These are phyloP conservation scores for Carcina quercana DNA, from an alignment of 2,888 invertebrate species.

Conservation along the genomic window DNA sequence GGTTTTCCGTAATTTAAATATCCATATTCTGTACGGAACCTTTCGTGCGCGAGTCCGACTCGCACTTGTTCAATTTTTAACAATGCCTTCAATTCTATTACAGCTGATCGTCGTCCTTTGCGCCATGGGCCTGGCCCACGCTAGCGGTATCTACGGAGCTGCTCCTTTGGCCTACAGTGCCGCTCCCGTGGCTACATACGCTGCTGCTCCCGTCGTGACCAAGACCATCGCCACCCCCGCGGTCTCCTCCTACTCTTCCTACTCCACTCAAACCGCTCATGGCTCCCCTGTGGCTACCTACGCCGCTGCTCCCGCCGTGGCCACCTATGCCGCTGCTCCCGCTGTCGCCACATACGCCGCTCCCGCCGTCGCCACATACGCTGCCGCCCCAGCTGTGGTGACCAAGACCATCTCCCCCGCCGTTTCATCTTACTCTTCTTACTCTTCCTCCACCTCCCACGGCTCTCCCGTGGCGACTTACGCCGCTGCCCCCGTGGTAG, in stretches of 20 bases:
- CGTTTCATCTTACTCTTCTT: slow-evolving; percentile 28
- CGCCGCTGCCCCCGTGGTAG: slow-evolving; percentile 34
- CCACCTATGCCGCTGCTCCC: slow-evolving; percentile 26
- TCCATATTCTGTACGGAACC: no score
- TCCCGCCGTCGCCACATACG: slow-evolving; percentile 52
- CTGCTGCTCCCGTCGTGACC: slow-evolving; percentile 28
- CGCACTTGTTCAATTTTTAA: no score
- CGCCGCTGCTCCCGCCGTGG: slow-evolving; percentile 21
- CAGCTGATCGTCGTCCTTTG: slow-evolving; percentile 75
- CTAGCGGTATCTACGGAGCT: slow-evolving; percentile 65
- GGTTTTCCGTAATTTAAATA: no score
- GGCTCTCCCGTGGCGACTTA: slow-evolving; percentile 32
- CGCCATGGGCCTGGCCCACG: slow-evolving; percentile 74
- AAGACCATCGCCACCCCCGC: slow-evolving; percentile 55
- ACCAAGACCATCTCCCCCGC: slow-evolving; percentile 27
- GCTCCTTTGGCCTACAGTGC: slow-evolving; percentile 62
- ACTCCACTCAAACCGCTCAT: slow-evolving; percentile 28
- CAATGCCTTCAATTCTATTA: no score
- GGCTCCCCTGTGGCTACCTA: slow-evolving; percentile 23
- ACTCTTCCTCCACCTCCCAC: slow-evolving; percentile 39
- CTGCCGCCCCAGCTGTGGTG: slow-evolving; percentile 45
- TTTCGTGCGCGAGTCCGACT: no score
- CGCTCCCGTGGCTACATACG: slow-evolving; percentile 49
- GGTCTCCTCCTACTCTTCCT: slow-evolving; percentile 22
- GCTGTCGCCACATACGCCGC: slow-evolving; percentile 31